Percentiles rank a stretch among this genome's conserved stretches.
Conservation (phyloP, 2,888 invertebrate genomes). For the Nemotelus pantherinus region DNA sequence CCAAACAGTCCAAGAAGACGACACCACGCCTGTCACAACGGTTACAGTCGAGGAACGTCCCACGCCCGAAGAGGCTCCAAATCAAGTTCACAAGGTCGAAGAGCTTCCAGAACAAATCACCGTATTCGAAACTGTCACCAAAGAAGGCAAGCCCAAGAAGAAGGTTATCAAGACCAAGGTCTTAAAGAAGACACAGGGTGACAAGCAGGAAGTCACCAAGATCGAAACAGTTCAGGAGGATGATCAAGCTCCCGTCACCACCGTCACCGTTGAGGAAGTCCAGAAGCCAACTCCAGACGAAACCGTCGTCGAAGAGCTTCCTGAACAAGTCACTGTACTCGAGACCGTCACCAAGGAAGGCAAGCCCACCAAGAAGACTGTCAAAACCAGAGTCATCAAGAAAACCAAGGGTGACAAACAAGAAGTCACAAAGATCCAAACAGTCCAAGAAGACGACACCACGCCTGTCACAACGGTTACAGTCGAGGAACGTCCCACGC, state of each 20-base stretch:
- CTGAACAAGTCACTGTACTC: slow-evolving; percentile 61
- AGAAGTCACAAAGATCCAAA: slow-evolving; percentile 60
- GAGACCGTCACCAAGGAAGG: slow-evolving; percentile 63
- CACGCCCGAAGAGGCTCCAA: slow-evolving; percentile 53
- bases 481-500: slow-evolving; percentile 57
- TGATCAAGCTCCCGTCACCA: slow-evolving; percentile 59
- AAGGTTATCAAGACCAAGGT: slow-evolving; percentile 57
- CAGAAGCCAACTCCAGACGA: slow-evolving; percentile 57
- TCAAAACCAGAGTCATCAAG: slow-evolving; percentile 53
- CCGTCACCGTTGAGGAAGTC: slow-evolving; percentile 54
- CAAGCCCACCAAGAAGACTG: slow-evolving; percentile 55
- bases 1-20: slow-evolving; percentile 55
- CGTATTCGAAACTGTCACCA: slow-evolving; percentile 57
- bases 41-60: slow-evolving; percentile 55
- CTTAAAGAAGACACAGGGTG: slow-evolving; percentile 60
- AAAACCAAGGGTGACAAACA: slow-evolving; percentile 53
- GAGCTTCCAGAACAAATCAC: slow-evolving; percentile 61
- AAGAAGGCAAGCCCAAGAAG: slow-evolving; percentile 56
- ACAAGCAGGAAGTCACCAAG: slow-evolving; percentile 61
- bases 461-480: slow-evolving; percentile 57
- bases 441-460: slow-evolving; percentile 57
- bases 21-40: slow-evolving; percentile 49
- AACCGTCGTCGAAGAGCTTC: slow-evolving; percentile 56
- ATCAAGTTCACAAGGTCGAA: slow-evolving; percentile 50
- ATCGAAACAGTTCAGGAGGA: slow-evolving; percentile 62